Evolutionary conservation across 2,888 invertebrate genomes (phyloP), one percentile per base, ranked within the genome.

Genomic region (Tuta absoluta): DNA sequence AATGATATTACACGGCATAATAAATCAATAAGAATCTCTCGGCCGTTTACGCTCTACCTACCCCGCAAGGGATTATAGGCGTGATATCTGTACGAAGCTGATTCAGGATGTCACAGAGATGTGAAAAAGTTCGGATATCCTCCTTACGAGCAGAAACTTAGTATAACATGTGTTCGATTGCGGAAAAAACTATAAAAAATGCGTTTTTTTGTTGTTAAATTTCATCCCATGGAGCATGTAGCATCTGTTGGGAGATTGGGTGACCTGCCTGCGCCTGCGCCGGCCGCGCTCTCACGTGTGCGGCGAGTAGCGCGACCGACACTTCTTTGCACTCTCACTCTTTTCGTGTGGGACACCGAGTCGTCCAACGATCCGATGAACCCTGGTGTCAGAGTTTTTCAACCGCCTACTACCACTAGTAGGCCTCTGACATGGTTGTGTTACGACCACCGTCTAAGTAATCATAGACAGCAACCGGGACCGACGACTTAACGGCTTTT

Each of bases 241-340:
- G 82, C 89, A 89, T 89, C 88, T 89, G 89, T 79, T 77, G 79
- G 79, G 85, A 81, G 89, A 86, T 89, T 81, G 81, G 84, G 81
- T 89, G 86, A 88, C 87, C 83, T 77, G 76, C 51, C 21, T 11
- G 51, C 45, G 45, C 41, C 41, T 4, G 33, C 33, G 33, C 33
- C 33, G 33, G 33, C 33, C 33, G n/a, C 71, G 79, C 81, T 81
- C 82, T 81, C 79, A 76, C 73, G 79, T 74, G 75, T 81, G 79
- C 78, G 73, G 74, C 51, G 66, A 60, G 64, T 68, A 57, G 65
- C 69, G 19, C 51, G 72, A 64, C 60, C 10, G 24, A 64, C 17
- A 12, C 10, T n/a, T 72, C 57, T 84, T 82, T 81, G 72, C 76
- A 73, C 68, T 80, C n/a, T n/a, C n/a, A n/a, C n/a, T n/a, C n/a